Conservation (phyloP, 2,888 invertebrate genomes). For the Epinotia ramella region DNA sequence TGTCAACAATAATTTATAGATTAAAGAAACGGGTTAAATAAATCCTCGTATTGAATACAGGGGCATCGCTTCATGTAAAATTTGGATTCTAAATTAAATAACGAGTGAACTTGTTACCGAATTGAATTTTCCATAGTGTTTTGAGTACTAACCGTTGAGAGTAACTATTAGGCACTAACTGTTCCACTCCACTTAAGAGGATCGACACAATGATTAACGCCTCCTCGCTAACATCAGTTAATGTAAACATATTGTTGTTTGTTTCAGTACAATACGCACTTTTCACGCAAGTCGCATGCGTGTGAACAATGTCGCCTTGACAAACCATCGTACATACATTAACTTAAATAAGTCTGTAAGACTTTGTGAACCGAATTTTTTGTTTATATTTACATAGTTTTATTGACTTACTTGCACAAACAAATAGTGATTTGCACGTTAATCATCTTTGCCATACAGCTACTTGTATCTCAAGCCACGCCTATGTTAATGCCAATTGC, state of each 20-base stretch:
- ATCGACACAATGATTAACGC: conserved; percentile 23
- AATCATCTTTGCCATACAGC: conserved; percentile 21
- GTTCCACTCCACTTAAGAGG: conserved; percentile 35
- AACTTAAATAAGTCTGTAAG: background rate
- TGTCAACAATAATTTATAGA: too few relatives aligned
- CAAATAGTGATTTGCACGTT: conserved; percentile 30
- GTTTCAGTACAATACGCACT: conserved; percentile 15
- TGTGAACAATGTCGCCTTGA: conserved; percentile 15
- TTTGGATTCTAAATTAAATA: too few relatives aligned
- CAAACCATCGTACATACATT: background rate
- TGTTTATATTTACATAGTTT: background rate
- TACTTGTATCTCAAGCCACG: conserved; percentile 3
- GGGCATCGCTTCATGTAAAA: too few relatives aligned
- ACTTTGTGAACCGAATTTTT: background rate
- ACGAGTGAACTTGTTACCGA: background rate
- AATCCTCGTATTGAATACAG: too few relatives aligned
- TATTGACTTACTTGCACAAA: conserved; percentile 7
- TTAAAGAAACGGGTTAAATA: too few relatives aligned
- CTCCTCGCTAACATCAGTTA: conserved; percentile 31
- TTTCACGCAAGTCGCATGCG: conserved; percentile 9
- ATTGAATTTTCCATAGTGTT: conserved; percentile 10
- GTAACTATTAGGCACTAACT: conserved; percentile 15
- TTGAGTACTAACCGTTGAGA: conserved; percentile 14
- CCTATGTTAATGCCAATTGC: conserved; percentile 30
- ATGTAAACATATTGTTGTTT: conserved; percentile 35